Conservation (phyloP, 1,140 invertebrate genomes). For the Drosophila persimilis region DNA sequence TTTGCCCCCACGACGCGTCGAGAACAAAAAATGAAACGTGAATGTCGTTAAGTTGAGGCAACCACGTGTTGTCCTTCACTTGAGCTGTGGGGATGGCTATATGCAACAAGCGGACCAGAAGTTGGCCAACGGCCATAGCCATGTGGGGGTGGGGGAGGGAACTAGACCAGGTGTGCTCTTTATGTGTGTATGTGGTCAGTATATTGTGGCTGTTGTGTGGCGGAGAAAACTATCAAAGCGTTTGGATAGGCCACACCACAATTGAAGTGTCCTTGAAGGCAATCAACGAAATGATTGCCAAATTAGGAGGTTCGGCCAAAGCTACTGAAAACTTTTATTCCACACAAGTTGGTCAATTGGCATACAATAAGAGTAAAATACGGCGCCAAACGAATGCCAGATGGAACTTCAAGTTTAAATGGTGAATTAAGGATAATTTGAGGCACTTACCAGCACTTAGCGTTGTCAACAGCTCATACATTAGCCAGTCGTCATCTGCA, state of each 20-base stretch:
- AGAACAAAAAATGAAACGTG: slow-evolving; percentile 45
- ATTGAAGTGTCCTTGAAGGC: slow-evolving; percentile 3
- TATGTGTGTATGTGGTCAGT: slow-evolving; percentile 15
- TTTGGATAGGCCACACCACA: neutral
- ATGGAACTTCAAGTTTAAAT: slow-evolving; percentile 14
- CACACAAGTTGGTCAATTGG: neutral
- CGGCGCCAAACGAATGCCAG: neutral
- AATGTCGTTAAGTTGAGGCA: slow-evolving; percentile 46
- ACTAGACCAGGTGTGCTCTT: slow-evolving; percentile 29
- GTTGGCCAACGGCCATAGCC: slow-evolving; percentile 28
- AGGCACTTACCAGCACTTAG: slow-evolving; percentile 39
- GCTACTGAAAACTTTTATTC: slow-evolving; percentile 3
- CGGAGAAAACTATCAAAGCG: slow-evolving; percentile 3
- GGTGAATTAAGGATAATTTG: slow-evolving; percentile 22
- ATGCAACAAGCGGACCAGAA: slow-evolving; percentile 60
- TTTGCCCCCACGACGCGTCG: slow-evolving; percentile 19
- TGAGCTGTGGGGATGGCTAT: slow-evolving; percentile 28
- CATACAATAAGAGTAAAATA: neutral
- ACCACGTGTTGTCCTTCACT: slow-evolving; percentile 71
- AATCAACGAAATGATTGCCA: slow-evolving; percentile 21
- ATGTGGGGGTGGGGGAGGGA: slow-evolving; percentile 22
- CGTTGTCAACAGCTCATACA: slow-evolving; percentile 33
- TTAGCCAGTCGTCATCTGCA: slow-evolving; percentile 17
- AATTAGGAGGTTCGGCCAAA: neutral
- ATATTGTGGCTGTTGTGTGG: slow-evolving; percentile 48